A percentile compares a stretch with the other conserved stretches of the same genome.
These are phyloP conservation scores for Bombyx huttoni DNA, from an alignment of 2,888 invertebrate genomes.

Conservation along the genomic window DNA sequence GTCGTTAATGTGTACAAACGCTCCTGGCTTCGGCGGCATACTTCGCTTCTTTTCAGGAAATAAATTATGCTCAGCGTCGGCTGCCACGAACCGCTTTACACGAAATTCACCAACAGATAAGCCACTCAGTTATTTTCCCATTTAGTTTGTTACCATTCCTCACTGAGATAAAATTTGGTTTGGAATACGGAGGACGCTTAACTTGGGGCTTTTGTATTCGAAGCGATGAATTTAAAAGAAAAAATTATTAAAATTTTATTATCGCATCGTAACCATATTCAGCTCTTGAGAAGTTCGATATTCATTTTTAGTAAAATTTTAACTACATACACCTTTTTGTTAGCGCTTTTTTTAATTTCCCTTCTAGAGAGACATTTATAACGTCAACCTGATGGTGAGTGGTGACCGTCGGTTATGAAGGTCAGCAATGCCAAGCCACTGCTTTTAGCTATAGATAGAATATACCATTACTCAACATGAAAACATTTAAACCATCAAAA, in stretches of 20 bases:
- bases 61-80: conserved; percentile 58
- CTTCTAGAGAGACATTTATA: no score
- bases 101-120: conserved; percentile 49
- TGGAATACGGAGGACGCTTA: background rate
- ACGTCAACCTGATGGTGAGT: no score
- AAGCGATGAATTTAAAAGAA: background rate
- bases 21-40: conserved; percentile 53
- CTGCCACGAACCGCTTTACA: conserved; percentile 28
- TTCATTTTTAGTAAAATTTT: no score
- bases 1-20: conserved; percentile 67
- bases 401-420: no score
- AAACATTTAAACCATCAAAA: no score
- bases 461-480: no score
- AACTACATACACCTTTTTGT: no score
- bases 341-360: no score
- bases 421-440: no score
- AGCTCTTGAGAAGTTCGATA: no score
- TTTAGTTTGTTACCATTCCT: conserved; percentile 21
- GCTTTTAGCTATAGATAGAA: no score
- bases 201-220: background rate
- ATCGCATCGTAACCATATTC: background rate
- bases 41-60: conserved; percentile 62
- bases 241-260: background rate
- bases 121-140: conserved; percentile 27
- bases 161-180: conserved; percentile 4